A percentile compares a stretch with the other conserved stretches of the same genome.
Conservation (phyloP, 2,113 vertebrate genomes). For the Microtus pennsylvanicus region DNA sequence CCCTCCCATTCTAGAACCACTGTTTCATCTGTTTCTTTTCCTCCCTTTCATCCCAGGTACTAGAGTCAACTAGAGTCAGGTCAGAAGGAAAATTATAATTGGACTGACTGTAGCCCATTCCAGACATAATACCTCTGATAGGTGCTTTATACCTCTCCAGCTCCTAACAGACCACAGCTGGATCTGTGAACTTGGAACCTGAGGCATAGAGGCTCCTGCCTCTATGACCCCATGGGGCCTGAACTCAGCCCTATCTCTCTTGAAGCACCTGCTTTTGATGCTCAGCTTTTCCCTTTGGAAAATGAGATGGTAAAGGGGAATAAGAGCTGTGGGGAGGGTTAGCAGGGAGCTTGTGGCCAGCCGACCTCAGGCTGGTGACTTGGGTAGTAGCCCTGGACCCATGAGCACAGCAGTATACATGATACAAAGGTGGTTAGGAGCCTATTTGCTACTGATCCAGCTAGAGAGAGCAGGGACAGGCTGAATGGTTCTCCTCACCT, state of each 20-base stretch:
- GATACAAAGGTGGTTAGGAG: not conserved
- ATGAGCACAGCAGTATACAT: not conserved
- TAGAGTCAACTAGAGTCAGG: not conserved
- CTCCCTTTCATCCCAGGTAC: not conserved
- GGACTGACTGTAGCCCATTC: not conserved
- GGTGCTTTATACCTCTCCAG: not conserved
- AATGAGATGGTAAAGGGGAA: conserved; percentile 11
- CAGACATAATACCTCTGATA: not conserved
- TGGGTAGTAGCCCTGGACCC: not conserved
- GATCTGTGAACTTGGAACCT: not conserved
- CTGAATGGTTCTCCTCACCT: not conserved
- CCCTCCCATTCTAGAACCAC: conserved; percentile 66
- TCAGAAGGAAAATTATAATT: not conserved
- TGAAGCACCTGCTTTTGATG: not conserved
- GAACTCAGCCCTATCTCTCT: not conserved
- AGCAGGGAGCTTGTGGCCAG: not conserved
- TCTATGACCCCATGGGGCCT: not conserved
- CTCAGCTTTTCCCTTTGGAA: conserved; percentile 24
- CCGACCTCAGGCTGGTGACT: not conserved
- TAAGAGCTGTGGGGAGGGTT: not conserved
- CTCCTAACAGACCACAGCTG: not conserved
- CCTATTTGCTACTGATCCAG: not conserved
- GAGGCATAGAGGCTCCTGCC: not conserved
- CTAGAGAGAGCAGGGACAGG: not conserved
- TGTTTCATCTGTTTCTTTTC: not conserved